phyloP scores from a whole-genome alignment of 2,797 vertebrate genomes.

The Aulostomus chinensis region DNA sequence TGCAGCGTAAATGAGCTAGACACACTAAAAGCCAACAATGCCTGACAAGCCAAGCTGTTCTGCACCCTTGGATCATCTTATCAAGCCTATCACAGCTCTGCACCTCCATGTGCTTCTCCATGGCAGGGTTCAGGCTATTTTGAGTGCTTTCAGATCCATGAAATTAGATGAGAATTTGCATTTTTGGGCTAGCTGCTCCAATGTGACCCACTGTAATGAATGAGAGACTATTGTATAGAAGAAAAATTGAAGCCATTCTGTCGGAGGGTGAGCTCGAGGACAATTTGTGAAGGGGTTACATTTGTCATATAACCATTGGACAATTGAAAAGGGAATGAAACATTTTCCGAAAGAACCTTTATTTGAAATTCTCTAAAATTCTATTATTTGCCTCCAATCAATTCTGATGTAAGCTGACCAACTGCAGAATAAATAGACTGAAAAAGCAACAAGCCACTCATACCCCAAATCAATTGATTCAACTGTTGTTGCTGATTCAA shows the following conservation, averaged over 20 bases:
- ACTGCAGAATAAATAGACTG: no score
- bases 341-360: no score
- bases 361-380: no score
- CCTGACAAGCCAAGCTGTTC: constrained; percentile 77
- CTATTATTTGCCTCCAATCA: not conserved
- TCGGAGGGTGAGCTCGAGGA: constrained; percentile 35
- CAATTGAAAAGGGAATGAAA: constrained; percentile 9
- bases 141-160: constrained; percentile 76
- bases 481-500: no score
- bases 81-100: constrained; percentile 69
- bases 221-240: constrained; percentile 46
- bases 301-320: constrained; percentile 27
- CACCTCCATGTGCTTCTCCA: constrained; percentile 56
- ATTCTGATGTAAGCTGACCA: no score
- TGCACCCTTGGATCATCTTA: constrained; percentile 66
- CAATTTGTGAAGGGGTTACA: constrained; percentile 38
- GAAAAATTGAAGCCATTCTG: constrained; percentile 39
- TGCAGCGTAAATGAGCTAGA: constrained; percentile 63
- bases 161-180: constrained; percentile 78
- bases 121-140: constrained; percentile 66
- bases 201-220: constrained; percentile 68
- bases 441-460: no score
- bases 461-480: no score
- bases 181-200: constrained; percentile 63
- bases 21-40: constrained; percentile 75